A percentile compares a stretch with the other conserved stretches of the same genome.
Evolutionary conservation across 2,797 vertebrate genomes (phyloP).

Genomic region (Ambastaia sidthimunki): DNA sequence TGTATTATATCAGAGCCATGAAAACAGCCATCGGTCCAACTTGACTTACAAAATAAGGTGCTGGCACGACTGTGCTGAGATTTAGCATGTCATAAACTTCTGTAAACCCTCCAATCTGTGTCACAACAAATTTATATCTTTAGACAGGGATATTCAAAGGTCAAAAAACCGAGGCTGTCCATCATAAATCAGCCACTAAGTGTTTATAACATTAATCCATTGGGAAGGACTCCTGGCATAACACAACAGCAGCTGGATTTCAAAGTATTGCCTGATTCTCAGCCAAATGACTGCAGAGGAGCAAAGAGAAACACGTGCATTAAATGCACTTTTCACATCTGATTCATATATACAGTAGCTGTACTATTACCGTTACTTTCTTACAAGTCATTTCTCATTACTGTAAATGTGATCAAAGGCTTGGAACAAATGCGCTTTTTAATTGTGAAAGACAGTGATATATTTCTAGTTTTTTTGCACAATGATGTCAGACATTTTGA

Average conservation of each 20-base stretch:
- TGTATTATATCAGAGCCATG: conserved; percentile 61
- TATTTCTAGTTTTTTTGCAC: conserved; percentile 17
- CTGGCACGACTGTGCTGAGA: conserved; percentile 75
- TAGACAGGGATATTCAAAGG: conserved; percentile 86
- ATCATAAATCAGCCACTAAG: conserved; percentile 82
- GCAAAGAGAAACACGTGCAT: conserved; percentile 33
- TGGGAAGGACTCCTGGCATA: conserved; percentile 81
- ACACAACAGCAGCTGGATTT: conserved; percentile 71
- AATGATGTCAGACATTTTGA: conserved; percentile 45
- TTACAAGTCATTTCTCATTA: conserved; percentile 37
- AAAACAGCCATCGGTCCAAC: conserved; percentile 68
- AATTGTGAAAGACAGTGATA: conserved; percentile 37
- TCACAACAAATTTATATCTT: conserved; percentile 85
- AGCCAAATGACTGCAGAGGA: conserved; percentile 63
- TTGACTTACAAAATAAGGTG: conserved; percentile 75
- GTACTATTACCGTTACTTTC: conserved; percentile 25
- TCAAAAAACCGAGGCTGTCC: conserved; percentile 84
- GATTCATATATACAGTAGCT: conserved; percentile 44
- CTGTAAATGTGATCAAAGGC: conserved; percentile 48
- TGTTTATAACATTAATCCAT: conserved; percentile 85
- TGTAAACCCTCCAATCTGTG: conserved; percentile 85
- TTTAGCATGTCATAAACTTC: conserved; percentile 85
- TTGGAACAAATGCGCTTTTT: conserved; percentile 15
- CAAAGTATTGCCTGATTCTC: conserved; percentile 68
- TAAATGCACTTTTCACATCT: conserved; percentile 21